These are phyloP conservation scores for Gastrophryne carolinensis DNA, from an alignment of 2,797 vertebrate genomes.

Conservation along the genomic window DNA sequence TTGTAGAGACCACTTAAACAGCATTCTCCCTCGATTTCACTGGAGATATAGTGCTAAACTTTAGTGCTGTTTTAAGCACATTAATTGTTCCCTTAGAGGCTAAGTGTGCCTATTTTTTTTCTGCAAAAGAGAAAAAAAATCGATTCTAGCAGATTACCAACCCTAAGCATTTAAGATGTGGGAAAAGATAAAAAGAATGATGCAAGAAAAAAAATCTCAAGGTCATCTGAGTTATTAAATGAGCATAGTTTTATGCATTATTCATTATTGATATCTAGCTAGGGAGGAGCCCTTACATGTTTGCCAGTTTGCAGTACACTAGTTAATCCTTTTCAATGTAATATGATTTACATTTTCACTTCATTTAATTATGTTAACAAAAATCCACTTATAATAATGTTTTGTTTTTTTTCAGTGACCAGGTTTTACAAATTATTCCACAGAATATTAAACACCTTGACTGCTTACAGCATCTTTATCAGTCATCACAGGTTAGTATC, in stretches of 20 bases:
- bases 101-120: conserved; percentile 32
- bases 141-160: conserved; percentile 44
- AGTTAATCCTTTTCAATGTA: neutral
- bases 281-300: conserved; percentile 16
- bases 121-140: conserved; percentile 23
- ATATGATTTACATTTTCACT: neutral
- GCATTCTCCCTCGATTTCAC: conserved; percentile 33
- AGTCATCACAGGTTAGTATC: conserved; percentile 47
- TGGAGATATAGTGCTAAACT: conserved; percentile 43
- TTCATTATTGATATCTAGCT: conserved; percentile 24
- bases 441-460: conserved; percentile 56
- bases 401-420: conserved; percentile 55
- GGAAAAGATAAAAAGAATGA: conserved; percentile 41
- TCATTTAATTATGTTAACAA: no score
- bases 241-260: conserved; percentile 45
- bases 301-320: neutral
- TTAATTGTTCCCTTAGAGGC: conserved; percentile 52
- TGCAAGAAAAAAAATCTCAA: conserved; percentile 47
- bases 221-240: conserved; percentile 47
- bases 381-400: no score
- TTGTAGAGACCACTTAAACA: conserved; percentile 47
- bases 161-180: conserved; percentile 46
- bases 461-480: conserved; percentile 55
- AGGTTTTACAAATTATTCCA: conserved; percentile 56
- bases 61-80: conserved; percentile 46